A percentile compares a stretch with the other conserved stretches of the same genome.
Evolutionary conservation across 1,140 invertebrate species (phyloP).

Genomic region (Drosophila sucinea): DNA sequence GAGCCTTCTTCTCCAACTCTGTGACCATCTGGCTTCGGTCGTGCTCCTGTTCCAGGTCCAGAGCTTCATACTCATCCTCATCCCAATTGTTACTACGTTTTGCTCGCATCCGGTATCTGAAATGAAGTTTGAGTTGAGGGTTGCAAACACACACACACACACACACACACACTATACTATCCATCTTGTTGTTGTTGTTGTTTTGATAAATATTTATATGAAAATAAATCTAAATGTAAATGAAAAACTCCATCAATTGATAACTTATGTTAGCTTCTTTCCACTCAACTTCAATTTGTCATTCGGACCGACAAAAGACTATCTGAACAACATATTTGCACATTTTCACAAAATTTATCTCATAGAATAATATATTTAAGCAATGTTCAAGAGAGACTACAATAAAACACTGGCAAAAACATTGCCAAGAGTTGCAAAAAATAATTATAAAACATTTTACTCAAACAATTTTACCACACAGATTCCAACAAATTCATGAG

Average conservation of each 20-base stretch:
- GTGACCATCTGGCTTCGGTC: background rate
- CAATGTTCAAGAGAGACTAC: background rate
- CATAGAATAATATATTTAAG: background rate
- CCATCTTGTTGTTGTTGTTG: constrained; percentile 42
- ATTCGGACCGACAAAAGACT: background rate
- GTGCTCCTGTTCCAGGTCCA: background rate
- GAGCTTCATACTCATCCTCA: constrained; percentile 16
- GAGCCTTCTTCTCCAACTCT: constrained; percentile 11
- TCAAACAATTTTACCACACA: constrained; percentile 4
- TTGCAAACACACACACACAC: constrained; percentile 28
- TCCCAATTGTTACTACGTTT: constrained; percentile 36
- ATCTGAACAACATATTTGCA: background rate
- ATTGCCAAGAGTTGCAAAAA: background rate
- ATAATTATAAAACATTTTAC: constrained; percentile 7
- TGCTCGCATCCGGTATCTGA: constrained; percentile 54
- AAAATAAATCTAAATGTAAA: constrained; percentile 68
- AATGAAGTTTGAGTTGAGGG: constrained; percentile 28
- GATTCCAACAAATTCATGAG: constrained; percentile 1
- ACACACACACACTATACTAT: constrained; percentile 43
- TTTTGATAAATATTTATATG: constrained; percentile 56
- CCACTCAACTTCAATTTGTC: constrained; percentile 1
- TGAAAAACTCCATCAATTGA: constrained; percentile 22
- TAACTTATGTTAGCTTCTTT: constrained; percentile 5
- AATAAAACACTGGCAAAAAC: background rate
- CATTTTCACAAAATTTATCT: background rate